These are phyloP conservation scores for Petromus typicus DNA, from an alignment of 2,113 vertebrate genomes.

Conservation along the genomic window DNA sequence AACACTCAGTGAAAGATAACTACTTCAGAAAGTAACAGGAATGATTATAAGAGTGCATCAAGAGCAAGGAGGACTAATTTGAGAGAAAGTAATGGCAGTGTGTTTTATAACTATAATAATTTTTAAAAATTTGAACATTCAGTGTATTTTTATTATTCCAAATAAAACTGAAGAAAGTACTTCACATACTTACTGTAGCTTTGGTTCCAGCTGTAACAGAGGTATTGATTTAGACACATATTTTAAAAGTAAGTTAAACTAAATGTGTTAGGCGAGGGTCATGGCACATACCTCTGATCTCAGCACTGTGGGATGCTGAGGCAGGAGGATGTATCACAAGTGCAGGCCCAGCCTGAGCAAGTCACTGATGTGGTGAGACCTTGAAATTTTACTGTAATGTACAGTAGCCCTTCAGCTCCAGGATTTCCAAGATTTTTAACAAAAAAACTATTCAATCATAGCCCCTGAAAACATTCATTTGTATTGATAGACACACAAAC, in stretches of 20 bases:
- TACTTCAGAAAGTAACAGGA: not conserved
- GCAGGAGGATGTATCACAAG: not conserved
- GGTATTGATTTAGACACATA: not conserved
- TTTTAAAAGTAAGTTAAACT: not conserved
- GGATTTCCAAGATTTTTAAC: not conserved
- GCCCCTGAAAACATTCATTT: not conserved
- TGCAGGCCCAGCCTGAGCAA: not conserved
- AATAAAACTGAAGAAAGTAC: not conserved
- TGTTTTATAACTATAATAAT: not conserved
- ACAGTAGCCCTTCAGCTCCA: not conserved
- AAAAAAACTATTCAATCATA: not conserved
- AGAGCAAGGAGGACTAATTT: not conserved
- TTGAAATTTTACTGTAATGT: no score
- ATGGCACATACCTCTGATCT: not conserved
- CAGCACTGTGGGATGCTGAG: not conserved
- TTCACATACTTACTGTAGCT: not conserved
- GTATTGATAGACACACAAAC: not conserved
- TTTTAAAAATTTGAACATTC: not conserved
- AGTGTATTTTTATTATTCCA: not conserved
- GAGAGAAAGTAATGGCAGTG: not conserved
- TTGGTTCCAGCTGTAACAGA: not conserved
- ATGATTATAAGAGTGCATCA: not conserved
- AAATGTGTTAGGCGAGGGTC: not conserved
- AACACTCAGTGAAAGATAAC: not conserved
- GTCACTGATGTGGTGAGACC: not conserved